phyloP scores from a whole-genome alignment of 1,140 invertebrate species.

The Argopecten irradians region DNA sequence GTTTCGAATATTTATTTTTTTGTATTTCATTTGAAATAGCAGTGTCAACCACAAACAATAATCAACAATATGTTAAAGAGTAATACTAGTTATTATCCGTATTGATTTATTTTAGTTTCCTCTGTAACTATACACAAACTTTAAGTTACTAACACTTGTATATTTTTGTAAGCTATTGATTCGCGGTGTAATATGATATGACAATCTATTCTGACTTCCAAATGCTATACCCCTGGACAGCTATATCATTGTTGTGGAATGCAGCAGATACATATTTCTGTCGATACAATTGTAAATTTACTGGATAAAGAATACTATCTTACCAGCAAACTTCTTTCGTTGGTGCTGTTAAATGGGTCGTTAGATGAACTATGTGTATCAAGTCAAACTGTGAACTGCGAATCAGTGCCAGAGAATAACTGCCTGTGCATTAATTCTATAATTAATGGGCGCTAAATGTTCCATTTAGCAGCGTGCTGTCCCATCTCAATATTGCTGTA shows the following conservation, averaged over 20 bases:
- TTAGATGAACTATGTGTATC: constrained; percentile 10
- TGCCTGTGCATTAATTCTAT: not conserved
- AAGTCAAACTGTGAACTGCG: not conserved
- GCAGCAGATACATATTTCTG: not conserved
- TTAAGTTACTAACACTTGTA: too few species aligned
- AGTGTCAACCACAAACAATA: too few species aligned
- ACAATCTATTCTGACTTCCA: too few species aligned
- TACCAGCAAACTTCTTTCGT: not conserved
- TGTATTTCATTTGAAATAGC: too few species aligned
- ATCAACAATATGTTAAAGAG: too few species aligned
- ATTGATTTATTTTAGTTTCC: too few species aligned
- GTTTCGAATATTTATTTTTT: too few species aligned
- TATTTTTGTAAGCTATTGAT: too few species aligned
- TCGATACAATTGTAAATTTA: not conserved
- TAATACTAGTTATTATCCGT: too few species aligned
- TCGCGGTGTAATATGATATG: too few species aligned
- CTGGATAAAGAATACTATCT: not conserved
- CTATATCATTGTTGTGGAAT: not conserved
- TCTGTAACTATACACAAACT: too few species aligned
- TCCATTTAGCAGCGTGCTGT: not conserved
- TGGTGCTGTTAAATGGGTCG: not conserved
- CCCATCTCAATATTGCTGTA: not conserved
- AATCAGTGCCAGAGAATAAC: not conserved
- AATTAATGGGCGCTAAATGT: not conserved
- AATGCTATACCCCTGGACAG: not conserved